Conservation (phyloP, 2,888 invertebrate species). For the Thecophora atra region DNA sequence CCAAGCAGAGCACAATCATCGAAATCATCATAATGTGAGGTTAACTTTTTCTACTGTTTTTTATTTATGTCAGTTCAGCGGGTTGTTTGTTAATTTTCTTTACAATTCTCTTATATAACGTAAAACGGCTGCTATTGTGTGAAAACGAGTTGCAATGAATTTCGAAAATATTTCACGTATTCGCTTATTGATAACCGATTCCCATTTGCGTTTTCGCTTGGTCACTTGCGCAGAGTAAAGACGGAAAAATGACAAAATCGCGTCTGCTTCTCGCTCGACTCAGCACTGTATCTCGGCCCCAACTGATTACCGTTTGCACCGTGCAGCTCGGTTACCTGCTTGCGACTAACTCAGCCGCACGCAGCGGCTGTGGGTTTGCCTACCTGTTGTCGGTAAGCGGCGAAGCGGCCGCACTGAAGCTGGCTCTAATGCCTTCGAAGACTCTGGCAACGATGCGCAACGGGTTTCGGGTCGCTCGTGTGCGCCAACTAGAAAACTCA, state of each 20-base stretch:
- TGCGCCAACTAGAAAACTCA: constrained; percentile 28
- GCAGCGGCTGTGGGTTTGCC: constrained; percentile 39
- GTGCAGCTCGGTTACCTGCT: constrained; percentile 58
- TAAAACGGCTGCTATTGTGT: neutral
- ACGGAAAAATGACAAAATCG: constrained; percentile 6
- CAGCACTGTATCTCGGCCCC: constrained; percentile 27
- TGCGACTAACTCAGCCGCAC: constrained; percentile 54
- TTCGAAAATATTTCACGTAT: too few relatives aligned
- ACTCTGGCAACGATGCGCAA: constrained; percentile 34
- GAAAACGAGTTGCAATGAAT: too few relatives aligned
- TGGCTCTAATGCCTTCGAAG: constrained; percentile 30
- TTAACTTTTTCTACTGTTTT: constrained; percentile 1
- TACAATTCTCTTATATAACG: neutral
- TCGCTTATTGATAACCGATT: too few relatives aligned
- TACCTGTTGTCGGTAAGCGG: neutral
- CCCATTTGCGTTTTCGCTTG: neutral
- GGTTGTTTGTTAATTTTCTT: neutral
- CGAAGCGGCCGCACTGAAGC: neutral
- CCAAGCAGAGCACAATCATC: neutral
- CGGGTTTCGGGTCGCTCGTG: constrained; percentile 31
- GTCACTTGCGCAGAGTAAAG: neutral
- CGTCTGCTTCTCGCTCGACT: constrained; percentile 5
- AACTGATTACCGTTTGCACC: constrained; percentile 52
- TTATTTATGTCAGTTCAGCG: neutral
- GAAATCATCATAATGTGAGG: neutral